A percentile compares a stretch with the other conserved stretches of the same genome.
phyloP scores from a whole-genome alignment of 2,797 vertebrate species.

The Malacoctenus gilli region DNA sequence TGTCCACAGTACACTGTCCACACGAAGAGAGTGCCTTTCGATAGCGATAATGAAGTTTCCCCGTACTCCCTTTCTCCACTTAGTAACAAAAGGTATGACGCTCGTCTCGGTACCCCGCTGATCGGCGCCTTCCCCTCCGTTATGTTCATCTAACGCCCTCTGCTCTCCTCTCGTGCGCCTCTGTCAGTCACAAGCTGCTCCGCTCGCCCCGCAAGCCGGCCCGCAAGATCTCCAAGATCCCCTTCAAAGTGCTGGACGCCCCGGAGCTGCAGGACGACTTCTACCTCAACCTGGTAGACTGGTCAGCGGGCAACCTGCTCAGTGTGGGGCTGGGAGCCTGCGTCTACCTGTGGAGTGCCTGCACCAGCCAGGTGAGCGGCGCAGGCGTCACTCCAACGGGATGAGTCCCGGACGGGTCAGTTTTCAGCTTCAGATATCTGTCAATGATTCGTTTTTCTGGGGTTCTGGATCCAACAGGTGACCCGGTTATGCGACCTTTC shows the following conservation, averaged over 20 bases:
- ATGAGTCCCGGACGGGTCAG: too few species aligned
- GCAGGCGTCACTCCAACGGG: too few species aligned
- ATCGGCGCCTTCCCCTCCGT: not conserved
- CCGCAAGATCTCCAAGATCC: slow-evolving; percentile 88
- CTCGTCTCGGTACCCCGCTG: not conserved
- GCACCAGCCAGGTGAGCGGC: slow-evolving; percentile 83
- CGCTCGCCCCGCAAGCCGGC: slow-evolving; percentile 86
- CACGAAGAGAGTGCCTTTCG: slow-evolving; percentile 84
- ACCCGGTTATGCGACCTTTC: slow-evolving; percentile 86
- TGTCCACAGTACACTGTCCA: slow-evolving; percentile 81
- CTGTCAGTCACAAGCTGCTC: slow-evolving; percentile 84
- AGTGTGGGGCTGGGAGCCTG: slow-evolving; percentile 86
- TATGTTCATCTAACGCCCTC: not conserved
- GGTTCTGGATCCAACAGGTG: slow-evolving; percentile 73
- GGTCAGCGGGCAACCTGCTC: slow-evolving; percentile 86
- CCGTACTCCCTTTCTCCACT: slow-evolving; percentile 86
- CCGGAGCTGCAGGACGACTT: slow-evolving; percentile 89
- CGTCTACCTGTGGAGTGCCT: slow-evolving; percentile 88
- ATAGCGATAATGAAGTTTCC: slow-evolving; percentile 82
- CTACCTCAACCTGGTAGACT: slow-evolving; percentile 89
- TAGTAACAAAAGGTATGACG: slow-evolving; percentile 85
- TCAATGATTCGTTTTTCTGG: not conserved
- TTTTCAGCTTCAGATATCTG: too few species aligned
- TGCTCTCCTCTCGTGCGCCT: not conserved
- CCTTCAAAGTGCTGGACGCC: slow-evolving; percentile 87